Evolutionary conservation across 2,113 vertebrate genomes (phyloP).

Genomic region (Alethe diademata): DNA sequence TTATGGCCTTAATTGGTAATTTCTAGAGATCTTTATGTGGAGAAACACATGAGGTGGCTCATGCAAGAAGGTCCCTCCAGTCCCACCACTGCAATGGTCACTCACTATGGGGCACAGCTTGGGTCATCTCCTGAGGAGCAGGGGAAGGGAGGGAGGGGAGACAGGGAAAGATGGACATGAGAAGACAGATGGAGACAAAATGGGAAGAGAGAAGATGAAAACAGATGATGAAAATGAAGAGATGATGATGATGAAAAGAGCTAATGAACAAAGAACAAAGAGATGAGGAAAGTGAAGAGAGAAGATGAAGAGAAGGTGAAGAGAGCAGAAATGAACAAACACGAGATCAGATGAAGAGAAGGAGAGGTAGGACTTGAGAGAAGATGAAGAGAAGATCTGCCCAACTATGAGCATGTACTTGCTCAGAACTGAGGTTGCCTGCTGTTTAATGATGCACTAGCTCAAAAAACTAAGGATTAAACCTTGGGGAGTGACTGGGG

Average conservation of each 20-base stretch:
- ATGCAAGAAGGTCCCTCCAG: neutral
- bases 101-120: accelerated
- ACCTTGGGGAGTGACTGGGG: neutral
- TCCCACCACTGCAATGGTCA: neutral
- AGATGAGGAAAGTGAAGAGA: neutral
- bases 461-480: neutral
- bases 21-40: neutral
- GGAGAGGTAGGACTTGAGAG: neutral
- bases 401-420: neutral
- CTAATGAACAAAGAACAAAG: neutral
- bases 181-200: neutral
- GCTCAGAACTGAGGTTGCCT: neutral
- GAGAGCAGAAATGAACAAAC: neutral
- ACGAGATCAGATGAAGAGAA: neutral
- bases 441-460: neutral
- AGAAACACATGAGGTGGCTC: neutral
- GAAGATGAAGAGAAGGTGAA: neutral
- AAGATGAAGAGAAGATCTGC: neutral
- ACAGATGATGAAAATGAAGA: neutral
- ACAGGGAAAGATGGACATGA: neutral
- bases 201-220: neutral
- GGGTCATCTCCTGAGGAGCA: neutral
- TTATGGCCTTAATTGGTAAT: neutral
- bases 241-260: neutral
- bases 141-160: neutral